phyloP scores from a whole-genome alignment of 2,888 invertebrate genomes.

The Kryphioiulus occultus region DNA sequence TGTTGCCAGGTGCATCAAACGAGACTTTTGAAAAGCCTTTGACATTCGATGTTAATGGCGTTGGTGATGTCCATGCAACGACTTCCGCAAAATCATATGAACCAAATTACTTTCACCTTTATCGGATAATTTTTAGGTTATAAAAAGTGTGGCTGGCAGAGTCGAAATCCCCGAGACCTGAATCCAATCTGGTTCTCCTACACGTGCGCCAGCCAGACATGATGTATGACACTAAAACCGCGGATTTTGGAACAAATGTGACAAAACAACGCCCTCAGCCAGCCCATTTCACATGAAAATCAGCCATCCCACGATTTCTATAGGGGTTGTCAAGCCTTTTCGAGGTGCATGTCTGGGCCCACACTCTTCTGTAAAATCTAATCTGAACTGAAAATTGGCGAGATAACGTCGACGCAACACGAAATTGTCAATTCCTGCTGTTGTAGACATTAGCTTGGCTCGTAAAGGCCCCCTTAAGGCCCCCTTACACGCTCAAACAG shows the following conservation, averaged over 20 bases:
- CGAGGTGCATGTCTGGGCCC: conserved; percentile 8
- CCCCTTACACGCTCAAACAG: too few relatives aligned
- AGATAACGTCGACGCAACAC: neutral
- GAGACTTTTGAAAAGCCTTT: neutral
- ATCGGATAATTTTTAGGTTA: too few relatives aligned
- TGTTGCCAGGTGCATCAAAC: neutral
- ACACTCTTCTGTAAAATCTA: neutral
- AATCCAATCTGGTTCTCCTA: conserved; percentile 36
- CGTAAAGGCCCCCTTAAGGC: too few relatives aligned
- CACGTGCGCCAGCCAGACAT: neutral
- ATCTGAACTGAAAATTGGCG: neutral
- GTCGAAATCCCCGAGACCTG: neutral
- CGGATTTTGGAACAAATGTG: neutral
- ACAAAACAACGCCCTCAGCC: conserved; percentile 31
- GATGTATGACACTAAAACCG: neutral
- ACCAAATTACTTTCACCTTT: neutral
- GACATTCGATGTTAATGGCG: neutral
- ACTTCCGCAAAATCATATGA: neutral
- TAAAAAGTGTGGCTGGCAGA: neutral
- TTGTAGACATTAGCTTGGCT: neutral
- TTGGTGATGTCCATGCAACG: neutral
- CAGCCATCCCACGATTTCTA: neutral
- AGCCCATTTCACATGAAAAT: neutral
- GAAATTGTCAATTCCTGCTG: neutral
- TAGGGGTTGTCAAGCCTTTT: neutral